Evolutionary conservation across 2,888 invertebrate species (phyloP).

Genomic region (Dione juno): DNA sequence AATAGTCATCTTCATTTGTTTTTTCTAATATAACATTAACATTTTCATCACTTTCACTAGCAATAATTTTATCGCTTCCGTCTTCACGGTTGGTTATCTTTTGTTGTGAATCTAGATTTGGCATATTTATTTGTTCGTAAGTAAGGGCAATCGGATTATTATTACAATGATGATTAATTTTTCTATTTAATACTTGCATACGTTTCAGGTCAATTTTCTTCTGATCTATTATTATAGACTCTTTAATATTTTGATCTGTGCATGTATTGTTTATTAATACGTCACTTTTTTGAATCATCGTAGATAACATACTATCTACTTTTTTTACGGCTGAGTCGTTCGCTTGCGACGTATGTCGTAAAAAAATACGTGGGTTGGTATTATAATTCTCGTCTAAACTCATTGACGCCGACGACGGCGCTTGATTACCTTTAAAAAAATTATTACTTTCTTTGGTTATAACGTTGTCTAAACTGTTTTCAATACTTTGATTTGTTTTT

Average conservation of each 20-base stretch:
- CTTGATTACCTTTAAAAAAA: constrained; percentile 2
- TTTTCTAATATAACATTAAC: not conserved
- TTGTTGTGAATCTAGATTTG: constrained; percentile 21
- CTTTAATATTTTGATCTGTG: constrained; percentile 5
- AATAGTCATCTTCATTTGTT: not conserved
- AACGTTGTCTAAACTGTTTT: constrained; percentile 4
- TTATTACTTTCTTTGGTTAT: not conserved
- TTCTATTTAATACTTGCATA: constrained; percentile 63
- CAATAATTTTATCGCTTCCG: constrained; percentile 12
- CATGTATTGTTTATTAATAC: not conserved
- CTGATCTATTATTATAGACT: not conserved
- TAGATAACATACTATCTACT: not conserved
- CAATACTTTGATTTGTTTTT: not conserved
- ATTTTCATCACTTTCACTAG: not conserved
- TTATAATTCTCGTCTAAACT: not conserved
- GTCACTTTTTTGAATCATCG: constrained; percentile 3
- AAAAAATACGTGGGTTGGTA: not conserved
- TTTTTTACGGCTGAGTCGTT: not conserved
- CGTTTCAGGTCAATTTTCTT: constrained; percentile 62
- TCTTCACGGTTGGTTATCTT: not conserved
- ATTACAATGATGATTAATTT: constrained; percentile 53
- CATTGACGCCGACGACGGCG: not conserved
- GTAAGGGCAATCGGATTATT: constrained; percentile 61
- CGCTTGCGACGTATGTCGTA: not conserved
- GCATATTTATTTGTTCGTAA: constrained; percentile 54